Evolutionary conservation across 2,888 invertebrate species (phyloP).

Genomic region (Lasioglossum lativentre): DNA sequence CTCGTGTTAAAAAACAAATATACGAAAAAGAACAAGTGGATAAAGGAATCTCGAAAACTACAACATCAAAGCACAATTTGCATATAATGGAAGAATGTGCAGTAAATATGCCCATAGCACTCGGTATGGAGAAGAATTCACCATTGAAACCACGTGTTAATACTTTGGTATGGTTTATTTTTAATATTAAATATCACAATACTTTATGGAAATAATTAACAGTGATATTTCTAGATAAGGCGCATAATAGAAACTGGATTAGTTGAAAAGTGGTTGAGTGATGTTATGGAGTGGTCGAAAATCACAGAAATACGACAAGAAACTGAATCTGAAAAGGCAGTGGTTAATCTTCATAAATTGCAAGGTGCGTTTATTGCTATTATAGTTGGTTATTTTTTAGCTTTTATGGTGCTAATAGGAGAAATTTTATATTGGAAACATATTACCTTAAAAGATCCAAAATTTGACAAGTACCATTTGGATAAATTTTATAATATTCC

Average conservation of each 20-base stretch:
- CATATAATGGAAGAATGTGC: slow-evolving; percentile 94
- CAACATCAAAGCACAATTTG: slow-evolving; percentile 85
- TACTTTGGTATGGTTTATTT: slow-evolving; percentile 83
- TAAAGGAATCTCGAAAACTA: slow-evolving; percentile 66
- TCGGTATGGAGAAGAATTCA: slow-evolving; percentile 93
- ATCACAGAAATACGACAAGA: slow-evolving; percentile 85
- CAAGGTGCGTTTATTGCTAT: slow-evolving; percentile 92
- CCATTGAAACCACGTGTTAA: slow-evolving; percentile 90
- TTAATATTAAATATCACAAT: background rate
- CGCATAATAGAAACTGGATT: slow-evolving; percentile 91
- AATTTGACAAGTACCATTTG: slow-evolving; percentile 89
- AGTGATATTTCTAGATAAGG: slow-evolving; percentile 83
- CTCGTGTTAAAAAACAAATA: slow-evolving; percentile 87
- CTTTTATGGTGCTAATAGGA: slow-evolving; percentile 86
- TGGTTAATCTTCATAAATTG: slow-evolving; percentile 92
- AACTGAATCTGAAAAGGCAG: slow-evolving; percentile 88
- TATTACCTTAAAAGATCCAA: slow-evolving; percentile 88
- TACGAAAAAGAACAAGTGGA: slow-evolving; percentile 78
- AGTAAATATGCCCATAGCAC: slow-evolving; percentile 92
- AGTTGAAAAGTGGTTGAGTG: slow-evolving; percentile 92
- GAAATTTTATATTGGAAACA: slow-evolving; percentile 90
- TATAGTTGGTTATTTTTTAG: slow-evolving; percentile 89
- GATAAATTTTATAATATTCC: slow-evolving; percentile 85
- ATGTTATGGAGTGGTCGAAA: slow-evolving; percentile 88
- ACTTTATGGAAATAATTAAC: background rate